Evolutionary conservation across 2,797 vertebrate genomes (phyloP).

Genomic region (Monodelphis domestica): DNA sequence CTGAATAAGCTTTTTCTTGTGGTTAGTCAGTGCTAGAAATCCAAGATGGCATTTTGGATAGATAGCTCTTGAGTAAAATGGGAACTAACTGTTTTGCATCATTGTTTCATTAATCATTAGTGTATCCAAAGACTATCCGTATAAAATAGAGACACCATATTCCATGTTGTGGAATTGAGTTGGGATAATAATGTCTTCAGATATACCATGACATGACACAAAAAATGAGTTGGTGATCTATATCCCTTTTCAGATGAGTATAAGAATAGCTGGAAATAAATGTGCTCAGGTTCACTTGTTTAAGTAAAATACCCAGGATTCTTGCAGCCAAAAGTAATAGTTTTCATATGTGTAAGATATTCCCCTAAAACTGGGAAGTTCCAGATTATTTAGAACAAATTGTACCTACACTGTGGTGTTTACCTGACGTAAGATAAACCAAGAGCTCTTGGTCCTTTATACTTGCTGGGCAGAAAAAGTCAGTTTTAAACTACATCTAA

Average conservation of each 20-base stretch:
- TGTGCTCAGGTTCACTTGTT: constrained; percentile 2
- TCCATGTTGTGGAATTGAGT: neutral
- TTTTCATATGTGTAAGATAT: constrained; percentile 7
- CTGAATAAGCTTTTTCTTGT: constrained; percentile 50
- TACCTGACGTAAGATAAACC: neutral
- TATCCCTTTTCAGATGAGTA: neutral
- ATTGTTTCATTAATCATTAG: constrained; percentile 74
- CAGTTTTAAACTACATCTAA: neutral
- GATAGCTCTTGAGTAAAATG: constrained; percentile 70
- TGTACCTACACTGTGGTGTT: neutral
- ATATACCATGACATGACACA: neutral
- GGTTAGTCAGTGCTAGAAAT: constrained; percentile 50
- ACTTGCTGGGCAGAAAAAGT: neutral
- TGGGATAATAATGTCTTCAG: neutral
- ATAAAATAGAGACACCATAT: constrained; percentile 58
- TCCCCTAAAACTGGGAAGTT: constrained; percentile 16
- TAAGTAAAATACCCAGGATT: constrained; percentile 18
- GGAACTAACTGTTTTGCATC: constrained; percentile 72
- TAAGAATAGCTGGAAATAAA: neutral
- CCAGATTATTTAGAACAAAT: constrained; percentile 18
- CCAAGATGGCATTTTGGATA: constrained; percentile 71
- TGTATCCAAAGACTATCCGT: constrained; percentile 67
- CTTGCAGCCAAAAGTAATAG: constrained; percentile 14
- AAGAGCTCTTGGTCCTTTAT: neutral
- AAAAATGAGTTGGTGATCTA: neutral